Conservation (phyloP, 2,888 invertebrate genomes). For the Rhagophthalmus giganteus region DNA sequence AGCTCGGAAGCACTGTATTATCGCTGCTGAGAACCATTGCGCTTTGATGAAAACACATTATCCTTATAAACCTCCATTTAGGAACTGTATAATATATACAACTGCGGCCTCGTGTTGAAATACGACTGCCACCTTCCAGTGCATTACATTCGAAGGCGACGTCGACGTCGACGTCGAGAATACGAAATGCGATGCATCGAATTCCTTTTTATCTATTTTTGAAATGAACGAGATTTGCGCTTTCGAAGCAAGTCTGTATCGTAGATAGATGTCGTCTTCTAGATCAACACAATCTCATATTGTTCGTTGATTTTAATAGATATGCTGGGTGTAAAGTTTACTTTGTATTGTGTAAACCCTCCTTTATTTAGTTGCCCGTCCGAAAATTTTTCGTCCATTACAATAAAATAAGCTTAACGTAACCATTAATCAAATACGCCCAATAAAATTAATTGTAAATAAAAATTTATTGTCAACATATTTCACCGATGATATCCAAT, state of each 20-base stretch:
- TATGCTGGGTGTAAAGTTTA: no score
- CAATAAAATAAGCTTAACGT: neutral
- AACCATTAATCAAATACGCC: slow-evolving; percentile 11
- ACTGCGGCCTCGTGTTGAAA: slow-evolving; percentile 14
- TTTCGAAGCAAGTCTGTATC: slow-evolving; percentile 1
- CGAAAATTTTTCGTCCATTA: neutral
- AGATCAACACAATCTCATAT: slow-evolving; percentile 1
- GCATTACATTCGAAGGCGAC: slow-evolving; percentile 13
- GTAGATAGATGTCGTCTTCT: neutral
- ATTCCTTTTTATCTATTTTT: slow-evolving; percentile 5
- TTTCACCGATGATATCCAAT: slow-evolving; percentile 18
- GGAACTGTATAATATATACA: slow-evolving; percentile 16
- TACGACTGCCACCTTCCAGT: slow-evolving; percentile 17
- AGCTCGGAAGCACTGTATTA: no score
- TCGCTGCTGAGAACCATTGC: slow-evolving; percentile 1
- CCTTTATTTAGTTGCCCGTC: neutral
- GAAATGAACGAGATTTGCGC: slow-evolving; percentile 2
- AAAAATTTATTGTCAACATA: slow-evolving; percentile 16
- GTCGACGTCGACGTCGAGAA: slow-evolving; percentile 11
- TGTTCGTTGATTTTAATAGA: neutral
- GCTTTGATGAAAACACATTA: slow-evolving; percentile 14
- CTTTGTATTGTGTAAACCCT: no score
- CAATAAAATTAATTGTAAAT: slow-evolving; percentile 21
- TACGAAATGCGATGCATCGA: slow-evolving; percentile 11
- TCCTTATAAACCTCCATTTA: slow-evolving; percentile 14